Percentiles rank a stretch among this genome's conserved stretches.
These are phyloP conservation scores for Isotomurus palustris DNA, from an alignment of 2,888 invertebrate species.

Conservation along the genomic window DNA sequence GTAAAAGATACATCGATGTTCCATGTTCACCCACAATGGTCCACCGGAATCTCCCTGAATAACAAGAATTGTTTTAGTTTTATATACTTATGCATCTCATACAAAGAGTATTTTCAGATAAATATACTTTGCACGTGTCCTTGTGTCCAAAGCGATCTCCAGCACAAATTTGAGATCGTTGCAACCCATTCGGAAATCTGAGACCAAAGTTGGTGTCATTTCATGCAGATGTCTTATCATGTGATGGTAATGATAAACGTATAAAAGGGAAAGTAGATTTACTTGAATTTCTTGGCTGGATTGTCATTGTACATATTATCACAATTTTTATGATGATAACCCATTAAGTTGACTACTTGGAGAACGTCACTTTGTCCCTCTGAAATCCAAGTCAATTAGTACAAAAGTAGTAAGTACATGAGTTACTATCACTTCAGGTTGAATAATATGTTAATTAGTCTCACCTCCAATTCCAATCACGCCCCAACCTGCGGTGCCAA, in stretches of 20 bases:
- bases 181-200: conserved; percentile 33
- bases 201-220: not conserved
- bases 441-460: no score
- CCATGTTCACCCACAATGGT: not conserved
- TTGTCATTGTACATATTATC: conserved; percentile 14
- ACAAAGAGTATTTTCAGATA: no score
- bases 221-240: not conserved
- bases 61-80: no score
- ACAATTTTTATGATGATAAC: conserved; percentile 19
- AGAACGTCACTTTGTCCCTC: conserved; percentile 32
- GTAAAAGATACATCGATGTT: not conserved
- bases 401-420: no score
- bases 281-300: conserved; percentile 12
- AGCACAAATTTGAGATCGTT: conserved; percentile 35
- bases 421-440: no score
- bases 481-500: conserved; percentile 36
- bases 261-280: no score
- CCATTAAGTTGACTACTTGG: conserved; percentile 26
- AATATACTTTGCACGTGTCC: conserved; percentile 37
- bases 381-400: no score
- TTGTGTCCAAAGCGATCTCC: conserved; percentile 21
- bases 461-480: conserved; percentile 32
- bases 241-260: not conserved
- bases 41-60: conserved; percentile 4
- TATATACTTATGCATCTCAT: no score